Evolutionary conservation across 1,140 invertebrate species (phyloP).

Genomic region (Ericerus pela): DNA sequence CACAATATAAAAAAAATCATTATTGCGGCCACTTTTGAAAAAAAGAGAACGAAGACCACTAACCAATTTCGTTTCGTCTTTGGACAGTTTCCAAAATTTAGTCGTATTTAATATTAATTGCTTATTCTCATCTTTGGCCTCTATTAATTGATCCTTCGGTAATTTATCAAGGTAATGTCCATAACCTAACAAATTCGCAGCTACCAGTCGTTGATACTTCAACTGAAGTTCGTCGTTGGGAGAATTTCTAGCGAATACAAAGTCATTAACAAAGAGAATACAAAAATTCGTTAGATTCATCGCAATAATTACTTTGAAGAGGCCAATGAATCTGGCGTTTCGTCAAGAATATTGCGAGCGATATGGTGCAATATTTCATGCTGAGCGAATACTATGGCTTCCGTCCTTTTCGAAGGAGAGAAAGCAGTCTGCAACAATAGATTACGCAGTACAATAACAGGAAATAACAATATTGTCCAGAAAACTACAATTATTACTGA

Average conservation of each 20-base stretch:
- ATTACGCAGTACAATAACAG: conserved; percentile 12
- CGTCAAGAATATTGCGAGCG: conserved; percentile 48
- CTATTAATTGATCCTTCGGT: conserved; percentile 34
- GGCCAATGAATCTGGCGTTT: conserved; percentile 44
- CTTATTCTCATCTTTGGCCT: conserved; percentile 34
- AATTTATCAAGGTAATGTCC: conserved; percentile 43
- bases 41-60: background rate
- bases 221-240: conserved; percentile 49
- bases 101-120: conserved; percentile 42
- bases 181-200: conserved; percentile 49
- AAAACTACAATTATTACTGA: conserved; percentile 26
- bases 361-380: conserved; percentile 58
- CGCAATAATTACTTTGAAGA: conserved; percentile 41
- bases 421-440: conserved; percentile 41
- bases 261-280: background rate
- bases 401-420: conserved; percentile 46
- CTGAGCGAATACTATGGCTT: conserved; percentile 59
- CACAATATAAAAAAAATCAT: background rate
- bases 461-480: conserved; percentile 21
- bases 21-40: background rate
- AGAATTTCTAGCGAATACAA: background rate
- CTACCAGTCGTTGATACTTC: conserved; percentile 51
- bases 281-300: background rate
- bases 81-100: conserved; percentile 60
- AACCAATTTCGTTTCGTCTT: conserved; percentile 29